These are phyloP conservation scores for Sinohyriopsis cumingii DNA, from an alignment of 2,888 invertebrate genomes.

Conservation along the genomic window DNA sequence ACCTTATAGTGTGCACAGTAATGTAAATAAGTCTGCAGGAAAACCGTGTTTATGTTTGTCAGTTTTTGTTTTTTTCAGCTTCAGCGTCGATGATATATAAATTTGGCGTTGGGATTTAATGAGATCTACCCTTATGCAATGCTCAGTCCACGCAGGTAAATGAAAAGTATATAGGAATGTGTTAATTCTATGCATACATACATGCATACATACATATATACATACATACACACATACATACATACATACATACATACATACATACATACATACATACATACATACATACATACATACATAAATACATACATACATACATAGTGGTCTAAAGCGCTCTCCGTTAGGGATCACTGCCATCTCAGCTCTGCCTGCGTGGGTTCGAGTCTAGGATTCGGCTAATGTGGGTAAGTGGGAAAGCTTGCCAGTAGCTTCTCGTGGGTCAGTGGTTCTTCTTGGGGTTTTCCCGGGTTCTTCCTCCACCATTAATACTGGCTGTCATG, in stretches of 20 bases:
- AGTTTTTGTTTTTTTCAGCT: neutral
- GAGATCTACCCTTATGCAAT: neutral
- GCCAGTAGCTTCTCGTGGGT: too few relatives aligned
- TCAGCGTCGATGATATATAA: neutral
- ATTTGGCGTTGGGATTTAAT: too few relatives aligned
- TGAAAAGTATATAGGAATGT: neutral
- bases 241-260: constrained; percentile 8
- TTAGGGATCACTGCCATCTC: too few relatives aligned
- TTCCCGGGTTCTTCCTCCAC: too few relatives aligned
- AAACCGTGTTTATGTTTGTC: neutral
- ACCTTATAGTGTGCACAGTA: neutral
- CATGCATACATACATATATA: neutral
- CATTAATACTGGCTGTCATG: too few relatives aligned
- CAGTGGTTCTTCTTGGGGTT: too few relatives aligned
- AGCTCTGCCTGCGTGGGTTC: too few relatives aligned
- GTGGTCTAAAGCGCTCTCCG: too few relatives aligned
- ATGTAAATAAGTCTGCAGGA: neutral
- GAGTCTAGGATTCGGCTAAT: too few relatives aligned
- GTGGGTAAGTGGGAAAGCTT: too few relatives aligned
- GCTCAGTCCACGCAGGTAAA: constrained; percentile 15
- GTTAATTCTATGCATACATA: too few relatives aligned
- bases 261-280: constrained; percentile 1
- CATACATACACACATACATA: neutral
- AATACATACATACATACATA: too few relatives aligned
- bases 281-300: neutral